Percentiles rank a stretch among this genome's conserved stretches.
These are phyloP conservation scores for Gymnocheta viridis DNA, from an alignment of 2,888 invertebrate species.

Conservation along the genomic window DNA sequence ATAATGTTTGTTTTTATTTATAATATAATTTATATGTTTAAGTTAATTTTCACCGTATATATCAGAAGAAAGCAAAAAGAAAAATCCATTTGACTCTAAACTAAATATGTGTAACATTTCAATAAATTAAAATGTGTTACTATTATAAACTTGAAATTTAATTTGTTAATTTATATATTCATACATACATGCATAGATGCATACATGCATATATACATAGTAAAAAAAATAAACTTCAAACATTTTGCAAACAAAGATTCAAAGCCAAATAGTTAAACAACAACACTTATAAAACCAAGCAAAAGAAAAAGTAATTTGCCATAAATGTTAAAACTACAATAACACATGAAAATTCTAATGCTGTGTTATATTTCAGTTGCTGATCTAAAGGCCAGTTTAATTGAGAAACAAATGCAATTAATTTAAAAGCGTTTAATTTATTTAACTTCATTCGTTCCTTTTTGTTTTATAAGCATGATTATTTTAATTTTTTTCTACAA, in stretches of 20 bases:
- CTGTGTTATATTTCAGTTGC: conserved; percentile 9
- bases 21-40: conserved; percentile 41
- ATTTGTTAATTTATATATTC: conserved; percentile 53
- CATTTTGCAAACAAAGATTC: conserved; percentile 47
- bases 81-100: conserved; percentile 24
- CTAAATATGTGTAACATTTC: conserved; percentile 14
- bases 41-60: conserved; percentile 32
- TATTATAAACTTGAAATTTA: conserved; percentile 49
- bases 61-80: conserved; percentile 22
- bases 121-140: conserved; percentile 45
- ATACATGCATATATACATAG: background rate
- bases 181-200: background rate
- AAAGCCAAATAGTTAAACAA: conserved; percentile 64
- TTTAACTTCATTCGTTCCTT: background rate
- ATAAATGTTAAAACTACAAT: conserved; percentile 41
- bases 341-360: background rate
- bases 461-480: background rate
- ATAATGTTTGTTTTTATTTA: conserved; percentile 36
- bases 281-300: conserved; percentile 17
- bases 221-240: conserved; percentile 37
- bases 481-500: background rate
- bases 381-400: conserved; percentile 5
- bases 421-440: conserved; percentile 44
- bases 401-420: conserved; percentile 37
- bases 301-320: conserved; percentile 45